Evolutionary conservation across 1,140 invertebrate species (phyloP).

Genomic region (Zaprionus africanus): DNA sequence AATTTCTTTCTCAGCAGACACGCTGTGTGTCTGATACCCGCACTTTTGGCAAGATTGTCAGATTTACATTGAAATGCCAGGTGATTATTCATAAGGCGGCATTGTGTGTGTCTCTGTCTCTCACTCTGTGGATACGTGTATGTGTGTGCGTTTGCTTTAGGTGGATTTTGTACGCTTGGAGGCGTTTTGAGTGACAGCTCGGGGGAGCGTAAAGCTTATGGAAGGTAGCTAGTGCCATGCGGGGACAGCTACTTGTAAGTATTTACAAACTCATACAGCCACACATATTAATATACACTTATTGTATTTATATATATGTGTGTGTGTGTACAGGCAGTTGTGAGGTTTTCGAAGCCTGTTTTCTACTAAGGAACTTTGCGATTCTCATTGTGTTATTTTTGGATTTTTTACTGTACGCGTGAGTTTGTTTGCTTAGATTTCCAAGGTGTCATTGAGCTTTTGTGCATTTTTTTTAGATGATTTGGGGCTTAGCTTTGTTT

Average conservation of each 20-base stretch:
- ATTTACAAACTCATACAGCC: not conserved
- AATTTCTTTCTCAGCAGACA: conserved; percentile 45
- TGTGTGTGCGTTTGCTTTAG: conserved; percentile 31
- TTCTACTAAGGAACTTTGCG: conserved; percentile 24
- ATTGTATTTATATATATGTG: no score
- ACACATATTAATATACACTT: not conserved
- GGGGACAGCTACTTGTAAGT: conserved; percentile 31
- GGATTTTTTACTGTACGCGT: conserved; percentile 13
- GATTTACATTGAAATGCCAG: conserved; percentile 60
- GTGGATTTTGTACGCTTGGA: conserved; percentile 44
- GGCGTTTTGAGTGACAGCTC: conserved; percentile 71
- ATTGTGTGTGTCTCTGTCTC: conserved; percentile 12
- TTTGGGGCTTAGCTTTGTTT: conserved; percentile 8
- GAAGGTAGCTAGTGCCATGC: conserved; percentile 17
- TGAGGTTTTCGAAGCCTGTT: conserved; percentile 12
- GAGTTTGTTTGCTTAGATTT: conserved; percentile 23
- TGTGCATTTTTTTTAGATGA: not conserved
- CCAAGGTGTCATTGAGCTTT: conserved; percentile 37
- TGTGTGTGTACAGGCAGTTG: not conserved
- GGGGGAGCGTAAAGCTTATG: conserved; percentile 23
- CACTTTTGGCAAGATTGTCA: conserved; percentile 66
- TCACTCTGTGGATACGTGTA: conserved; percentile 5
- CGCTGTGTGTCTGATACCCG: conserved; percentile 41
- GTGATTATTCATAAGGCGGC: conserved; percentile 74
- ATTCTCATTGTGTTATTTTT: conserved; percentile 27